Evolutionary conservation across 1,140 invertebrate species (phyloP).

Genomic region (Caerostris extrusa): DNA sequence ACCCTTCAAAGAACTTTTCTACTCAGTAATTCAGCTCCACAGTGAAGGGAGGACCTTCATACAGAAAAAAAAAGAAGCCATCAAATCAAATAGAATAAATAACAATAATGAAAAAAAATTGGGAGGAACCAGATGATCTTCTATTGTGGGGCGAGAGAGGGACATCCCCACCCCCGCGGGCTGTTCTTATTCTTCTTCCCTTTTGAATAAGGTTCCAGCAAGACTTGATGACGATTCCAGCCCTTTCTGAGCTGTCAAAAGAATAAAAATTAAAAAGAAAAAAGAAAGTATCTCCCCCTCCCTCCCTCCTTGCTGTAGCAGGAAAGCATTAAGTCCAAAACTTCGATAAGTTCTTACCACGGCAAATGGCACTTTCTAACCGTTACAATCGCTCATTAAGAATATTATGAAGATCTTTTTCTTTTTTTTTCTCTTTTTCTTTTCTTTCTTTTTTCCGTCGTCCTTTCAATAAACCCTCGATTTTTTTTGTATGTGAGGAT

Average conservation of each 20-base stretch:
- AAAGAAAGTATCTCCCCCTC: conserved; percentile 12
- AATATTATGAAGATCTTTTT: conserved; percentile 42
- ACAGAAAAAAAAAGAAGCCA: conserved; percentile 21
- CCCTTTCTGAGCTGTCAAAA: neutral
- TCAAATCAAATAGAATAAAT: conserved; percentile 68
- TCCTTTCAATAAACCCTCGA: neutral
- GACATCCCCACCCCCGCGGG: neutral
- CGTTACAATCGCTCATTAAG: conserved; percentile 70
- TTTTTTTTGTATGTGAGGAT: neutral
- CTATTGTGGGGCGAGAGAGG: conserved; percentile 38
- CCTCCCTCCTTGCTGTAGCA: neutral
- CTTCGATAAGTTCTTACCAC: conserved; percentile 56
- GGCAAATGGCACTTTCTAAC: conserved; percentile 51
- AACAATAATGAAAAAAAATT: conserved; percentile 23
- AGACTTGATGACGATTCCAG: conserved; percentile 13
- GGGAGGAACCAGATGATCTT: conserved; percentile 45
- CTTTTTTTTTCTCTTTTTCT: neutral
- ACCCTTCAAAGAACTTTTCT: neutral
- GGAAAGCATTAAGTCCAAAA: conserved; percentile 62
- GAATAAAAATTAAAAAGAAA: neutral
- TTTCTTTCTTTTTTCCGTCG: neutral
- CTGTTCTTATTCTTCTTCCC: neutral
- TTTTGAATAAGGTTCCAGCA: conserved; percentile 1
- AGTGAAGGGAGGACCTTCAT: neutral
- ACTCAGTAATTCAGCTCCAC: neutral